Base-by-base conservation (phyloP, 2,888 invertebrate species). In the Drosophila borborema region DNA sequence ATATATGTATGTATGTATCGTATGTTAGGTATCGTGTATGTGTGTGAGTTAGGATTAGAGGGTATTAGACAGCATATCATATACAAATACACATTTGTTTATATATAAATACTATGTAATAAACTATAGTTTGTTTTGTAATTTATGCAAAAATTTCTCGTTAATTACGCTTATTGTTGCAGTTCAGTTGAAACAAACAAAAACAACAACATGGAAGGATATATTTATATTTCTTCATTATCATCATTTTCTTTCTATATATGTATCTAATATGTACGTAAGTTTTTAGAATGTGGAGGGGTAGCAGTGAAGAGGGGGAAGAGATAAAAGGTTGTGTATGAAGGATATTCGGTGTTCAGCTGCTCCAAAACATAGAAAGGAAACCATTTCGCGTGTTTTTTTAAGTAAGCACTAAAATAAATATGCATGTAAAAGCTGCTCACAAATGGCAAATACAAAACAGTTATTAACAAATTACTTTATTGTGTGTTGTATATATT, bases 1-100 rank as follows among this genome's bases (percentile, higher is more conserved):
- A 86, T 79, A 88, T 76, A 72, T 77, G 77, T 86, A 64, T 84
- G 82, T 65, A 64, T 84, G 82, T 67, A 78, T 77, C 55, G 66
- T 64, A 68, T 67, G 61, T 61, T 43, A 55, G 55, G 55, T 55
- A 55, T 55, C 77, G 69, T 72, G 49, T 78, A 69, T 71, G 53
- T 63, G 58, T 58, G 64, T 70, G 80, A 70, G 72, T 86, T 82
- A 65, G 86, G 88, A 74, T 86, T 74, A 74, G 68, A 74, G 71
- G 80, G 78, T 77, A 74, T 88, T 77, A 86, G 88, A 85, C 86
- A 88, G 86, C 88, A 88, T 85, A 88, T 88, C 83, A 83, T 84
- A 88, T 88, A 85, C 86, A 87, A 87, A 81, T 82, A 88, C 81
- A 85, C 77, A 80, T 81, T 72, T 49, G 23, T 55, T 64, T 71